Evolutionary conservation across 2,113 vertebrate genomes (phyloP), one percentile per base, ranked within the genome.

Genomic region (Syngnathoides biaculeatus): DNA sequence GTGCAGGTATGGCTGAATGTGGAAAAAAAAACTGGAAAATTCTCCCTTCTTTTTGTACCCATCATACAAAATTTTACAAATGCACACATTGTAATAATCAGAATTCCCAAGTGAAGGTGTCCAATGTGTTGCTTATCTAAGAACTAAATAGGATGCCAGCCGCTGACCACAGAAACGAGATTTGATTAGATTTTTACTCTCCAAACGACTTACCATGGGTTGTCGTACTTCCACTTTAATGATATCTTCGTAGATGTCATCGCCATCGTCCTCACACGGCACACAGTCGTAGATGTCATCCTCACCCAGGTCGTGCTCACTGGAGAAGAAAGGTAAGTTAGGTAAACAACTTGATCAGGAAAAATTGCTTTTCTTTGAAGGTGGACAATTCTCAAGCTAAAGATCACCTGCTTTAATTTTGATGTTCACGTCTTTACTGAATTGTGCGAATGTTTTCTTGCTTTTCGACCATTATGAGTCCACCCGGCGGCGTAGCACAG

Each of bases 191-290:
- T 26, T 7, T 43, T 14, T 11, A n/a, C 43, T 39, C 5, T n/a
- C 53, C 40, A 14, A 40, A n/a, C 17, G 58, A n/a, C 91, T 95
- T 83, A 98, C 97, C 97, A 96, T 98, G 85, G 97, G 97, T 90
- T 97, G 96, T 87, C 95, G 95, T 72, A 96, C 95, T 80, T 99
- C 97, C 94, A 98, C 95, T 88, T 95, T 93, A 92, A 98, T 99
- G 91, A 99, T 98, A 89, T 99, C 97, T 89, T 98, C 97, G 0
- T 99, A 99, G 91, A 99, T 97, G 82, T 98, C 97, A 5, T 98
- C 97, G 0, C 95, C 95, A 42, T 98, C 96, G 2, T 97, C 96
- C 24, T 99, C 97, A 8, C 97, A 98, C 0, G 97, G 96, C 55
- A 99, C 97, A 0, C 96, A 98, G 92, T 99, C 97, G 0, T 99